Conservation (phyloP, 2,797 vertebrate genomes). For the Craterocephalus amniculus region DNA sequence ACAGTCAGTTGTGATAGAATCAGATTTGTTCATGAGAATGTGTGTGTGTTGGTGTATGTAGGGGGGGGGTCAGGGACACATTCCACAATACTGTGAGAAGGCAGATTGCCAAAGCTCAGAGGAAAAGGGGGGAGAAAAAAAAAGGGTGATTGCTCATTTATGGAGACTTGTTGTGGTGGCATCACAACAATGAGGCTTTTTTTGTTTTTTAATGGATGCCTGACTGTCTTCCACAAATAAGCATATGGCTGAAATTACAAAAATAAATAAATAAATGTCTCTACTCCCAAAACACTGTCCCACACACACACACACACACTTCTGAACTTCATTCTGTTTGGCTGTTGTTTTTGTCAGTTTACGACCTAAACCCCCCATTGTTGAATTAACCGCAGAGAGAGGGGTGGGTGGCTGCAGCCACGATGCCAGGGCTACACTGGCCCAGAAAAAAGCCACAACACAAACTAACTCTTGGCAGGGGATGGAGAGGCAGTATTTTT, state of each 20-base stretch:
- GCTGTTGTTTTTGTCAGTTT: constrained; percentile 69
- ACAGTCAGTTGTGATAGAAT: constrained; percentile 67
- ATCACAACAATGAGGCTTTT: constrained; percentile 64
- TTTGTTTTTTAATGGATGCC: constrained; percentile 34
- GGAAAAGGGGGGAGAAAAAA: constrained; percentile 24
- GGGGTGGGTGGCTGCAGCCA: constrained; percentile 58
- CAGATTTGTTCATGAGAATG: constrained; percentile 63
- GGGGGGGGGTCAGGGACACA: constrained; percentile 58
- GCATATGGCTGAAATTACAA: constrained; percentile 67
- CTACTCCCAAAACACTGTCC: constrained; percentile 23
- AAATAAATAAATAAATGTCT: constrained; percentile 10
- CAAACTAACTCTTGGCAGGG: constrained; percentile 74
- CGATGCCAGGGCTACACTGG: constrained; percentile 54
- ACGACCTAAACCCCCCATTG: constrained; percentile 66
- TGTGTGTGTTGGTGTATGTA: too few species aligned
- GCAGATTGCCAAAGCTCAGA: constrained; percentile 60
- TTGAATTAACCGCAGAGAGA: constrained; percentile 67
- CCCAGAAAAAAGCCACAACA: constrained; percentile 70
- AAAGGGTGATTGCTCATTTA: constrained; percentile 69
- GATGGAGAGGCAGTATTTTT: constrained; percentile 64
- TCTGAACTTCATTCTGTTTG: constrained; percentile 52
- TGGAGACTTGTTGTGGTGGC: constrained; percentile 63
- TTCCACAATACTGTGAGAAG: constrained; percentile 63
- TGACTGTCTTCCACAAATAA: constrained; percentile 67
- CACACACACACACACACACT: constrained; percentile 44